Base-by-base conservation (phyloP, 2,797 vertebrate genomes). In the Cephalopachus bancanus region DNA sequence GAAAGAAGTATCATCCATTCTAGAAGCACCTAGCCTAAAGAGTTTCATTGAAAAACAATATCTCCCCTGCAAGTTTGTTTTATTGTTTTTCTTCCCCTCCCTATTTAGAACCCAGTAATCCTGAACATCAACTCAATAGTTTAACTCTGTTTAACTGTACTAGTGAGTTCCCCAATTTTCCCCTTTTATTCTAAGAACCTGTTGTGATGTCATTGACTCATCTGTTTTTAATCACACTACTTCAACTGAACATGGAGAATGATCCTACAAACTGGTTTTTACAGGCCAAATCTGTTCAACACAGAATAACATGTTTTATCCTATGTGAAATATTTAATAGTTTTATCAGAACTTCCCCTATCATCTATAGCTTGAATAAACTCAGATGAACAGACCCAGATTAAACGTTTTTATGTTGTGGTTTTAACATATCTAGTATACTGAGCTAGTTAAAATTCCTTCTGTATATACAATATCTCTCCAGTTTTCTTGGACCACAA, bases 221-320 rank as follows among this genome's bases (percentile, higher is more conserved):
- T 49, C 51, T 94, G 55, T 44, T 95, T 91, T 96, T 81, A 62
- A 95, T 95, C 57, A 84, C 67, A 91, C 30, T 33, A n/a, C 19
- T 71, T 89, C 51, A 60, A 6, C 7, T 83, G 19, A 93, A 95
- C 95, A 79, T 94, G 71, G 75, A 89, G 44, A 96, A 64, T 65
- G 64, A 59, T 5, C 17, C 30, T 79, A 59, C 20, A 89, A 55
- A 88, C 16, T 76, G 26, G 26, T 2, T 76, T 93, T 96, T 59
- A 79, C 0, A 64, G 16, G n/a, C 37, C 28, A 86, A 20, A 65
- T 62, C 80, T 93, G 87, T 67, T 65, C 65, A 89, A 88, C 62
- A 74, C 7, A 57, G 37, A 89, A 86, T 12, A 79, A n/a, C 37
- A 59, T 26, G 19, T 74, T 74, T 92, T 89, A 37, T 53, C 33